Percentiles rank a stretch among this genome's conserved stretches.
Conservation (phyloP, 2,113 vertebrate species). For the Balaeniceps rex region DNA sequence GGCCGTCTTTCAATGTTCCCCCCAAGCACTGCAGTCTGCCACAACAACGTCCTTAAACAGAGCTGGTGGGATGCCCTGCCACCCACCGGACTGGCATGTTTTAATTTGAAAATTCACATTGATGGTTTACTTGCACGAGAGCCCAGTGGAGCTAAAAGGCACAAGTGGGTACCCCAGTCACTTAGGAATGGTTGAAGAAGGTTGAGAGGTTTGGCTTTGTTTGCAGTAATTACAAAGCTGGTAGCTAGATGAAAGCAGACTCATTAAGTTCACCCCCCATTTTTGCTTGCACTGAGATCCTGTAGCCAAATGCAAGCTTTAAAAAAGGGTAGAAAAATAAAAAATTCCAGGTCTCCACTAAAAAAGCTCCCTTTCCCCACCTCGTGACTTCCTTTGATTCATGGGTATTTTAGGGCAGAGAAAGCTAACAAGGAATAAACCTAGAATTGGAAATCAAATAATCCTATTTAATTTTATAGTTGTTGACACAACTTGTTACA, state of each 20-base stretch:
- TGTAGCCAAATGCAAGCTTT: background rate
- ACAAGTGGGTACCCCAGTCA: background rate
- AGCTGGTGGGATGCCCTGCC: background rate
- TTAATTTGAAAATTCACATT: background rate
- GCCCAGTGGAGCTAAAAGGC: background rate
- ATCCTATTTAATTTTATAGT: constrained; percentile 72
- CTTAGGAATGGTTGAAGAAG: background rate
- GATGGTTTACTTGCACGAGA: background rate
- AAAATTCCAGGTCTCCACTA: background rate
- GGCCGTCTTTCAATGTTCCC: background rate
- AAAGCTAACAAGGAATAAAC: constrained; percentile 25
- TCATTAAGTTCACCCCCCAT: fast-evolving
- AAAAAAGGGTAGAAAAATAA: background rate
- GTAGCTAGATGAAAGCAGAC: background rate
- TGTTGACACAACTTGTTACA: constrained; percentile 79
- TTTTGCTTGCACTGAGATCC: background rate
- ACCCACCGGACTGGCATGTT: background rate
- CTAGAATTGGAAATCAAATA: constrained; percentile 33
- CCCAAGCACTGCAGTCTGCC: background rate
- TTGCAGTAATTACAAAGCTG: background rate
- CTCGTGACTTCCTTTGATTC: background rate
- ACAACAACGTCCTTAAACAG: background rate
- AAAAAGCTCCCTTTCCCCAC: background rate
- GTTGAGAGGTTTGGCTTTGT: background rate
- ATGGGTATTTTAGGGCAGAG: background rate